A percentile compares a stretch with the other conserved stretches of the same genome.
Evolutionary conservation across 2,797 vertebrate genomes (phyloP).

Genomic region (Gadopsis bispinosus): DNA sequence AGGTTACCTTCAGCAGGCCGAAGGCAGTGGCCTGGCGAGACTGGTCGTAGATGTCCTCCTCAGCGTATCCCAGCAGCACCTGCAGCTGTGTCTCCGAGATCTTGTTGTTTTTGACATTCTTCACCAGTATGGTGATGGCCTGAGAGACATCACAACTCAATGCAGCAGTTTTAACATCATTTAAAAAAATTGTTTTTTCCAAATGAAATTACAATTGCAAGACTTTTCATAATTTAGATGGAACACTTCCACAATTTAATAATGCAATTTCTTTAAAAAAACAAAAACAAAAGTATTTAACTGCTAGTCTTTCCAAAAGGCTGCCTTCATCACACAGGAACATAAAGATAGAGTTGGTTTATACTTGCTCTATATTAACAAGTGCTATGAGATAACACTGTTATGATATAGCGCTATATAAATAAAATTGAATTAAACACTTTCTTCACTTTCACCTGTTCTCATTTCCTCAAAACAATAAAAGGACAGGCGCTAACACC

Average conservation of each 20-base stretch:
- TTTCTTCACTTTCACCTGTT: background rate
- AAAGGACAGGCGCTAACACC: background rate
- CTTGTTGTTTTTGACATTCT: slow-evolving; percentile 85
- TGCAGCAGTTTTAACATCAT: too few species aligned
- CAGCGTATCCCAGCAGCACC: slow-evolving; percentile 94
- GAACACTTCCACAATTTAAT: background rate
- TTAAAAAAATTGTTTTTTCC: too few species aligned
- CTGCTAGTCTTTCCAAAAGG: background rate
- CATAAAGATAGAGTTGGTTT: background rate
- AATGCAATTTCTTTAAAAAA: background rate
- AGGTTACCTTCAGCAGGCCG: slow-evolving; percentile 91
- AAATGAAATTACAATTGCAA: background rate
- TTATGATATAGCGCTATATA: too few species aligned
- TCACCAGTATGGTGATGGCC: slow-evolving; percentile 93
- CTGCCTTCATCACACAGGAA: background rate
- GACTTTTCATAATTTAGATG: background rate
- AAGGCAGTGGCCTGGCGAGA: slow-evolving; percentile 96
- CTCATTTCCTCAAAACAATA: background rate
- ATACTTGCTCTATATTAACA: too few species aligned
- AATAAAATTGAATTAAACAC: too few species aligned
- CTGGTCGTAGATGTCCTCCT: slow-evolving; percentile 97
- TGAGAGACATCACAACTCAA: slow-evolving; percentile 64
- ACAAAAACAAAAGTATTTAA: background rate
- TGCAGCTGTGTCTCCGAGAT: slow-evolving; percentile 94
- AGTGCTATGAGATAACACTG: too few species aligned